Base-by-base conservation (phyloP, 2,113 vertebrate genomes). In the Engystomops pustulosus region DNA sequence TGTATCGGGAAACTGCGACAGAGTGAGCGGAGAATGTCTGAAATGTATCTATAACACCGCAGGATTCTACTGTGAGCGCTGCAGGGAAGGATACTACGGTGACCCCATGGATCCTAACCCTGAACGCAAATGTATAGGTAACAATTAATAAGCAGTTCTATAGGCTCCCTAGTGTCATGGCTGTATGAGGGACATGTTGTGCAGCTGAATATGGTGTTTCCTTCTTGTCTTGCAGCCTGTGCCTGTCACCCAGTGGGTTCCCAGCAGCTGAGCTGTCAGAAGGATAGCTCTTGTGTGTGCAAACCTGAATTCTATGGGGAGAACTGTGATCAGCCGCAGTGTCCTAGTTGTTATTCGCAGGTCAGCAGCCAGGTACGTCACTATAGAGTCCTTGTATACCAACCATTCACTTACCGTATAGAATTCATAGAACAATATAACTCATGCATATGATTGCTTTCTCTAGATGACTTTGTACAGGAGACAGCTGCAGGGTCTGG, bases 11-110 rank as follows among this genome's bases (percentile, higher is more conserved):
- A 98, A 95, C 91, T 99, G 98, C 0, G 87, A 99, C 89, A 92
- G 86, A 0, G 92, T 68, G 84, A 96, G 93, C 0, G 98, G 98
- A 0, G 89, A 96, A 87, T 99, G 98, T 77, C 91, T 97, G 74
- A 97, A 97, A 86, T 99, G 98, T 89, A 89, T 96, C 90, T 82
- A 98, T 92, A 95, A 97, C 92, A 99, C 98, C 0, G 88, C 90
- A 0, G 97, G 98, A 53, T 92, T 92, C 89, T 91, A 94, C 91
- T 99, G 98, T 0, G 95, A 98, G 87, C 95, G 92, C 87, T 99
- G 98, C 94, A 94, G 91, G 71, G 92, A 94, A 0, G 97, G 97
- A 27, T 99, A 93, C 92, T 98, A 93, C 0, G 97, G 96, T 78
- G 95, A 97, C 80, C 92, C 97, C 0, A 84, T 96, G 86, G 93